Conservation (phyloP, 2,888 invertebrate species). For the Ophion slaviceki region DNA sequence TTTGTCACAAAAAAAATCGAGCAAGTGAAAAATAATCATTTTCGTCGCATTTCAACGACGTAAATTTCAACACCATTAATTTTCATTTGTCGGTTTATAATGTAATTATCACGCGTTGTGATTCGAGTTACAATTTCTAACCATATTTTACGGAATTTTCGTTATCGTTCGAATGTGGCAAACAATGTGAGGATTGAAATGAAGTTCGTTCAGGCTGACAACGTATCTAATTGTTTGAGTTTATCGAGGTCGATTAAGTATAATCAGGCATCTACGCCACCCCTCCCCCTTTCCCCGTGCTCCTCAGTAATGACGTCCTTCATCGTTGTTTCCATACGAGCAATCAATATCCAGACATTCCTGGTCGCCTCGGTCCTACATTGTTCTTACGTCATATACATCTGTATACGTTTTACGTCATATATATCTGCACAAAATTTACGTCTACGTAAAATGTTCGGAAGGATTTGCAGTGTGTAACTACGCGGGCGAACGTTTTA, state of each 20-base stretch:
- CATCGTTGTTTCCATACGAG: constrained; percentile 27
- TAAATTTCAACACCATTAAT: too few relatives aligned
- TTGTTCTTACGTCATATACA: constrained; percentile 7
- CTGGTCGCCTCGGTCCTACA: constrained; percentile 26
- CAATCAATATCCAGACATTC: constrained; percentile 58
- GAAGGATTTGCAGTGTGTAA: constrained; percentile 42
- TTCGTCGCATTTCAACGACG: too few relatives aligned
- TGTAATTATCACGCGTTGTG: too few relatives aligned
- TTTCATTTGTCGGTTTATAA: too few relatives aligned
- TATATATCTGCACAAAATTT: neutral
- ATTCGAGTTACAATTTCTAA: neutral
- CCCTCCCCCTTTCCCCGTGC: neutral
- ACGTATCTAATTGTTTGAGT: constrained; percentile 40
- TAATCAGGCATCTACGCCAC: constrained; percentile 44
- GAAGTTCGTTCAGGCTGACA: neutral
- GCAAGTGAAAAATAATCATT: too few relatives aligned
- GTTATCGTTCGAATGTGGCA: neutral
- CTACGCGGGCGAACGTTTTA: constrained; percentile 43
- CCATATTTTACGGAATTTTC: neutral
- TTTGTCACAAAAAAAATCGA: too few relatives aligned
- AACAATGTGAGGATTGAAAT: neutral
- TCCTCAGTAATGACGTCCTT: neutral
- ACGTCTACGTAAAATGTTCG: neutral
- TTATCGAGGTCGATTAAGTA: constrained; percentile 61
- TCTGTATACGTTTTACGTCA: neutral